phyloP scores from a whole-genome alignment of 2,888 invertebrate species.

The Oscheius sp. region DNA sequence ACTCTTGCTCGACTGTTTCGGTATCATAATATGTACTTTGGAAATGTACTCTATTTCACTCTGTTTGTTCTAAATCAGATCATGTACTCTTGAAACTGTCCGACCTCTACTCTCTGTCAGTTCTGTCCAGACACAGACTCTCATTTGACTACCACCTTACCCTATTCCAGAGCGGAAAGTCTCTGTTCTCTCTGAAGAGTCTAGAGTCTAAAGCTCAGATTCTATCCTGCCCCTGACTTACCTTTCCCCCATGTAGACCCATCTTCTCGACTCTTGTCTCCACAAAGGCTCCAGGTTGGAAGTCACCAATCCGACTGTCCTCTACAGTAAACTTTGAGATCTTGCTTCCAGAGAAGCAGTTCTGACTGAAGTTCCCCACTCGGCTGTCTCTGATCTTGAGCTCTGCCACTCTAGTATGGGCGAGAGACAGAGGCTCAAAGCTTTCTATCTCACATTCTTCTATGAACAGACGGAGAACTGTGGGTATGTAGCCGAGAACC shows the following conservation, averaged over 20 bases:
- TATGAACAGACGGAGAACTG: slow-evolving; percentile 8
- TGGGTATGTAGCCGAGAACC: slow-evolving; percentile 2
- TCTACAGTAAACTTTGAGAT: slow-evolving; percentile 15
- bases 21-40: no score
- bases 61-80: no score
- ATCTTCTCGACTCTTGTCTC: slow-evolving; percentile 22
- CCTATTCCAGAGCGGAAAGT: background rate
- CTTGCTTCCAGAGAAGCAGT: slow-evolving; percentile 19
- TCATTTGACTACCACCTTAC: no score
- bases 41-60: no score
- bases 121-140: no score
- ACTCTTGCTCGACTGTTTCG: no score
- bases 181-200: no score
- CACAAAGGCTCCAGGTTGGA: slow-evolving; percentile 17
- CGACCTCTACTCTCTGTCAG: no score
- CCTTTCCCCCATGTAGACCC: slow-evolving; percentile 4
- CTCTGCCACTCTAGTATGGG: slow-evolving; percentile 24
- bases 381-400: slow-evolving; percentile 4
- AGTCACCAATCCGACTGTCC: slow-evolving; percentile 8
- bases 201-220: background rate
- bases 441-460: slow-evolving; percentile 20
- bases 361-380: slow-evolving; percentile 21
- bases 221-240: background rate
- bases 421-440: slow-evolving; percentile 23
- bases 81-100: no score